phyloP scores from a whole-genome alignment of 2,888 invertebrate species.

The Atherix ibis region DNA sequence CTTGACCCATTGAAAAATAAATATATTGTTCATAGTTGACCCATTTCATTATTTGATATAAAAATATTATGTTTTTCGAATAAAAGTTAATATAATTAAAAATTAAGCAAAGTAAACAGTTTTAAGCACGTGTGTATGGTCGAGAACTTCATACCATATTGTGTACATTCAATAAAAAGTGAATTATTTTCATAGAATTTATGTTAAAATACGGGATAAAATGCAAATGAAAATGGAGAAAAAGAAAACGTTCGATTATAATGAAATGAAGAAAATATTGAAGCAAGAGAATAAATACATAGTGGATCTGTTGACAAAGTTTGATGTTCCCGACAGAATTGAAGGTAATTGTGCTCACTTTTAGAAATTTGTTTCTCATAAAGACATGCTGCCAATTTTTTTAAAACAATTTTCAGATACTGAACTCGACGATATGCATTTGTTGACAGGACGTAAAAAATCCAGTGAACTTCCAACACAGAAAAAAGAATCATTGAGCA shows the following conservation, averaged over 20 bases:
- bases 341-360: slow-evolving; percentile 19
- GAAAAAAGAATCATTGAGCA: slow-evolving; percentile 2
- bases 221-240: slow-evolving; percentile 8
- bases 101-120: no score
- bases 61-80: no score
- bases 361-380: not conserved
- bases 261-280: slow-evolving; percentile 11
- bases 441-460: slow-evolving; percentile 19
- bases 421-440: slow-evolving; percentile 20
- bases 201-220: no score
- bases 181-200: no score
- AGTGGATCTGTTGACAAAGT: slow-evolving; percentile 19
- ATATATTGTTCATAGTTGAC: no score
- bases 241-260: slow-evolving; percentile 11
- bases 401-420: slow-evolving; percentile 12
- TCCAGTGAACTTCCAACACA: slow-evolving; percentile 11
- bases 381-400: not conserved
- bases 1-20: no score
- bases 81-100: no score
- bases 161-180: no score
- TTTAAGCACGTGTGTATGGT: no score
- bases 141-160: no score
- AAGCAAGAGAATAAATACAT: slow-evolving; percentile 20
- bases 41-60: no score
- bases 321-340: slow-evolving; percentile 26